Base-by-base conservation (phyloP, 2,797 vertebrate genomes). In the Salmo trutta region DNA sequence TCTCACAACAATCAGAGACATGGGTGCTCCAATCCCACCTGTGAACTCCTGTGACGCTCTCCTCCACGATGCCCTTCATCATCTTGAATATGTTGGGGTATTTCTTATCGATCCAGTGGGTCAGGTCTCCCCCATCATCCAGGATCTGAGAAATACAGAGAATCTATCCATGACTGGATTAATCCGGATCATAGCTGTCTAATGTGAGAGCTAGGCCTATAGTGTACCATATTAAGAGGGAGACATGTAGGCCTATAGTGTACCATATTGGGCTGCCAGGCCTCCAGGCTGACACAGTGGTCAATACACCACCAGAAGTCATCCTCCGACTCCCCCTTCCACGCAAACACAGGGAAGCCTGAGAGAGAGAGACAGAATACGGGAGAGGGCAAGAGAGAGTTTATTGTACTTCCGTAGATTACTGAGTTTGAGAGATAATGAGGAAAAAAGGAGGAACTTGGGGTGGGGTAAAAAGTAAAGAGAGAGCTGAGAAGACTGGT, bases 261-360 rank as follows among this genome's bases (percentile, higher is more conserved):
- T 56, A 14, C 15, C n/a, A 73, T 52, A 31, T 99, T 97, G 75
- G 97, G 97, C 84, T 97, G 95, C 97, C 97, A 99, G 16, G 90
- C 92, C 5, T 96, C 95, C 0, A 95, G 93, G 47, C 94, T 93
- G 73, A 98, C 95, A 72, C 97, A 97, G 78, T 90, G 93, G 21
- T 98, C 96, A 59, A 99, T 98, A 78, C 97, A 98, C 97, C 97
- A 99, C 96, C 97, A 98, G 89, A 98, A 99, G 82, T 99, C 97
- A 0, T 97, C 96, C 89, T 99, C 96, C 0, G 97, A 97, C 64
- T 99, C 97, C 75, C 95, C 97, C 83, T 95, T 97, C 97, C 97
- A 99, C 3, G 97, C 97, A 66, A 98, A 99, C 79, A 99, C 96
- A 0, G 97, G 91, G 80, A 94, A 94, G 19, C 97, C 97, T 99